phyloP scores from a whole-genome alignment of 1,140 invertebrate species.

The Antheraea mylitta region DNA sequence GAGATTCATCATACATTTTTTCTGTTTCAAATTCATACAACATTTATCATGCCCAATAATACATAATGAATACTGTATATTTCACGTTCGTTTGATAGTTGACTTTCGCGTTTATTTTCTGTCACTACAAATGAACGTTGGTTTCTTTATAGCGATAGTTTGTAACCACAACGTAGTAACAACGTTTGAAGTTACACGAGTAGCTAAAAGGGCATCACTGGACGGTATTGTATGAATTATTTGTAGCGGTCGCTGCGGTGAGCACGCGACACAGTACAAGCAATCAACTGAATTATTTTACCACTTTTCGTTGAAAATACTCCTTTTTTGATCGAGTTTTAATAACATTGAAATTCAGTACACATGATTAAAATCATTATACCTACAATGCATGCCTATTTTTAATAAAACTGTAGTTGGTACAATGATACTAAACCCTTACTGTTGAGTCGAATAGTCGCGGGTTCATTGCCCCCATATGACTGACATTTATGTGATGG shows the following conservation, averaged over 20 bases:
- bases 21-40: no score
- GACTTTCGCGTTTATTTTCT: background rate
- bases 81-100: background rate
- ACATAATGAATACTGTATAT: background rate
- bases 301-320: background rate
- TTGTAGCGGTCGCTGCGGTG: conserved; percentile 49
- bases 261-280: conserved; percentile 49
- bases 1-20: no score
- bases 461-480: no score
- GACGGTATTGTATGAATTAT: conserved; percentile 68
- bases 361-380: background rate
- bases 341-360: background rate
- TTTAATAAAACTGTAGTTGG: no score
- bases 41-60: background rate
- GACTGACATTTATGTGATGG: no score
- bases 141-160: conserved; percentile 40
- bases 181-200: conserved; percentile 62
- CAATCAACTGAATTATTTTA: conserved; percentile 63
- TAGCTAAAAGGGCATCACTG: conserved; percentile 69
- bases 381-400: background rate
- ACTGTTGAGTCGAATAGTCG: no score
- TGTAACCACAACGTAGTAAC: conserved; percentile 50
- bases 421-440: no score
- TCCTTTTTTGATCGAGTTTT: conserved; percentile 1
- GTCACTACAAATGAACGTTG: conserved; percentile 14